phyloP scores from a whole-genome alignment of 2,888 invertebrate species.

The Panopea generosa region DNA sequence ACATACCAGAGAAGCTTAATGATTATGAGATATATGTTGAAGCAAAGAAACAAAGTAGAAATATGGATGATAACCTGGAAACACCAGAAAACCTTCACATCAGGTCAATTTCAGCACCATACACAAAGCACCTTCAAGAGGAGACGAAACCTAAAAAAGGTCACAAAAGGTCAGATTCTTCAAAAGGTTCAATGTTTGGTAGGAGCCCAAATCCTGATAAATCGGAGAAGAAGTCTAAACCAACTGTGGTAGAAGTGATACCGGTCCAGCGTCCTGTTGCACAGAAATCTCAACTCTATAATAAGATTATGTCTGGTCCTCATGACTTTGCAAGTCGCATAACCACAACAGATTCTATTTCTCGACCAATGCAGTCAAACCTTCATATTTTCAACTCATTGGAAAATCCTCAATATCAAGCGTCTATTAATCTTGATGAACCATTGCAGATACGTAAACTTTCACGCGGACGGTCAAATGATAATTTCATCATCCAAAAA shows the following conservation, averaged over 20 bases:
- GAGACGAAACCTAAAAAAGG: slow-evolving; percentile 10
- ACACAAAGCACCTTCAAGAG: slow-evolving; percentile 63
- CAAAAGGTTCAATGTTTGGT: slow-evolving; percentile 73
- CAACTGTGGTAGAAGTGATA: slow-evolving; percentile 55
- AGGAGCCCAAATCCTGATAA: slow-evolving; percentile 26
- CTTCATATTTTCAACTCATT: slow-evolving; percentile 58
- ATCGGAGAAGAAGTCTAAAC: slow-evolving; percentile 40
- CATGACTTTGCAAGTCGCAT: slow-evolving; percentile 60
- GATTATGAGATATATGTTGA: slow-evolving; percentile 77
- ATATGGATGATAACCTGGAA: slow-evolving; percentile 6
- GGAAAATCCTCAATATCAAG: slow-evolving; percentile 62
- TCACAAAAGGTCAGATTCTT: slow-evolving; percentile 71
- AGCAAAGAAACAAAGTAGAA: slow-evolving; percentile 57
- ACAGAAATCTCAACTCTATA: slow-evolving; percentile 29
- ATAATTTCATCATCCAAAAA: slow-evolving; percentile 49
- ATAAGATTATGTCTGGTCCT: slow-evolving; percentile 56
- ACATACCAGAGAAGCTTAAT: slow-evolving; percentile 72
- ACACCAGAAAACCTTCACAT: slow-evolving; percentile 69
- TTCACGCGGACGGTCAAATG: slow-evolving; percentile 49
- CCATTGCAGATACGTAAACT: slow-evolving; percentile 29
- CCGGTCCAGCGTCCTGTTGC: slow-evolving; percentile 55
- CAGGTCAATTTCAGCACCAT: slow-evolving; percentile 78
- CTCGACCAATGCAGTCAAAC: slow-evolving; percentile 59
- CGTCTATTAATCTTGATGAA: slow-evolving; percentile 42
- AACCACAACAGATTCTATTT: slow-evolving; percentile 40